These are phyloP conservation scores for Tachysurus vachellii DNA, from an alignment of 2,113 vertebrate species.

Conservation along the genomic window DNA sequence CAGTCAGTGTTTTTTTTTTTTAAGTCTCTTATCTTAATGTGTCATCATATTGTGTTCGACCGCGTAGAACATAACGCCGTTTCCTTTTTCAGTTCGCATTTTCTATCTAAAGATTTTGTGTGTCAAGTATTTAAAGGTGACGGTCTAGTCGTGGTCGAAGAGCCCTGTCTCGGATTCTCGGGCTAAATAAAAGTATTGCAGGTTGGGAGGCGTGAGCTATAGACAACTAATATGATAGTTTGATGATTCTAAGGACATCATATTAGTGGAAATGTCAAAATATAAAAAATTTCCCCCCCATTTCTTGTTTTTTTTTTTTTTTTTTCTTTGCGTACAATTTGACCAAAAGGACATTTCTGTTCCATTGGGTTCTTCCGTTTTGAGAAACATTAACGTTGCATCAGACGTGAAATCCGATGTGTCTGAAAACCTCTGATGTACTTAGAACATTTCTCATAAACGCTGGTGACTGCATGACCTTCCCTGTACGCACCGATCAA, in stretches of 20 bases:
- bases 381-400: background rate
- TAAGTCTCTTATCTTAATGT: no score
- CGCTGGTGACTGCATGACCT: background rate
- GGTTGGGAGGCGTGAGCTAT: no score
- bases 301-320: background rate
- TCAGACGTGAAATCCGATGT: background rate
- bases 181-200: background rate
- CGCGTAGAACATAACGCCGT: background rate
- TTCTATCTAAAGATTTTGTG: background rate
- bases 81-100: background rate
- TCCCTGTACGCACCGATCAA: background rate
- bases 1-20: background rate
- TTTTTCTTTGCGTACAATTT: background rate
- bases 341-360: background rate
- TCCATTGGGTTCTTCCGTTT: background rate
- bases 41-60: no score
- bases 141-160: background rate
- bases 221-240: no score
- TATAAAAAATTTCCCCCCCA: background rate
- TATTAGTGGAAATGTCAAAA: background rate
- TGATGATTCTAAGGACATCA: no score
- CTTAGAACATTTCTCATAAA: background rate
- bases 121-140: background rate
- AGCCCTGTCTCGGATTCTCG: background rate
- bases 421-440: background rate